These are phyloP conservation scores for Pantala flavescens DNA, from an alignment of 1,140 invertebrate species.

Conservation along the genomic window DNA sequence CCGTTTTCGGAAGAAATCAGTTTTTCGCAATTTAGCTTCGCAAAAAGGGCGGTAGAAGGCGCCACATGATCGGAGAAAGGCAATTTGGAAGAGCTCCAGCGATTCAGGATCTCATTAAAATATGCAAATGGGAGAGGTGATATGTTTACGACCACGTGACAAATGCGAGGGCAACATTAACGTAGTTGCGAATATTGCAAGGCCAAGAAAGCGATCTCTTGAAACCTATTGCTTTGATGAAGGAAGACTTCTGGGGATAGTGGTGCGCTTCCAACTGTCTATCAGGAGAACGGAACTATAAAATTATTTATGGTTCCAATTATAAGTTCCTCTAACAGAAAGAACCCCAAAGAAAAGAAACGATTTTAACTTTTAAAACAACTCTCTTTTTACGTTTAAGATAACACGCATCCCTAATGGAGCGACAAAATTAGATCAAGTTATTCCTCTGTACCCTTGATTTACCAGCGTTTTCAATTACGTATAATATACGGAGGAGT, in stretches of 20 bases:
- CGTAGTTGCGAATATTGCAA: neutral
- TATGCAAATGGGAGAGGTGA: neutral
- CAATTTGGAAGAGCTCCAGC: neutral
- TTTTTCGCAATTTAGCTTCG: too few species aligned
- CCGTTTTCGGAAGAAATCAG: too few species aligned
- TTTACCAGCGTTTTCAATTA: too few species aligned
- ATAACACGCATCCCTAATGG: too few species aligned
- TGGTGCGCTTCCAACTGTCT: neutral
- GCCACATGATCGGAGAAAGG: neutral
- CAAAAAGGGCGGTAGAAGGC: neutral
- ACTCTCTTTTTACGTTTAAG: too few species aligned
- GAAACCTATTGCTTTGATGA: neutral
- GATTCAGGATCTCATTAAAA: neutral
- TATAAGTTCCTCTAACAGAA: too few species aligned
- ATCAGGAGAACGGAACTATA: neutral
- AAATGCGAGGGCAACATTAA: neutral
- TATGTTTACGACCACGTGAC: slow-evolving; percentile 8
- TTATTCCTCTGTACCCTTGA: too few species aligned
- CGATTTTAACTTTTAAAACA: too few species aligned
- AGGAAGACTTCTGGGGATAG: neutral
- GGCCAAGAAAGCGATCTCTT: neutral
- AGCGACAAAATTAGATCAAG: too few species aligned
- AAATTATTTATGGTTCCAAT: too few species aligned
- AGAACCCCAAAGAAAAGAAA: too few species aligned
- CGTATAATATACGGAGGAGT: too few species aligned